Evolutionary conservation across 2,113 vertebrate species (phyloP).

Genomic region (Syngnathus floridae): DNA sequence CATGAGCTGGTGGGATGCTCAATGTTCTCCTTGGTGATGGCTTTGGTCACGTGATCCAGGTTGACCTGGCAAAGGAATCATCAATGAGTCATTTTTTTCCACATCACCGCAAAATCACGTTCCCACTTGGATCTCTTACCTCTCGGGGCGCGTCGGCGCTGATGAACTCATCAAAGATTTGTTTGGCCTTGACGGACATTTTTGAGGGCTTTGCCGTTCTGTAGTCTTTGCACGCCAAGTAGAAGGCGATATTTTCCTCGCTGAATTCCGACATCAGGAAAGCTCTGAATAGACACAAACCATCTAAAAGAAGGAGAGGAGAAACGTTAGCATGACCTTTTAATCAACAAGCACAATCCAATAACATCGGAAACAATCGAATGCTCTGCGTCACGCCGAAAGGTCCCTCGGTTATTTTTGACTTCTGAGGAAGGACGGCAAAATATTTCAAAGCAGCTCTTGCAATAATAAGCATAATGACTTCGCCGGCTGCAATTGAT

Average conservation of each 20-base stretch:
- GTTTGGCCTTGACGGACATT: conserved; percentile 78
- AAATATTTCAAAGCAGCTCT: not conserved
- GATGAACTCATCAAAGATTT: conserved; percentile 89
- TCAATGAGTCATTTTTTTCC: not conserved
- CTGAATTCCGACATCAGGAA: conserved; percentile 92
- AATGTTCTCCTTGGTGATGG: conserved; percentile 76
- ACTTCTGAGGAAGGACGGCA: not conserved
- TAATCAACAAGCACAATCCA: not conserved
- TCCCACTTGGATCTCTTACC: conserved; percentile 62
- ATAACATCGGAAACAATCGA: not conserved
- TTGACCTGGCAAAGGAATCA: conserved; percentile 75
- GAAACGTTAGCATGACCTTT: conserved; percentile 19
- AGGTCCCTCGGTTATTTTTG: not conserved
- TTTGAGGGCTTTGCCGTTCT: conserved; percentile 76
- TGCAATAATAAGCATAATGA: not conserved
- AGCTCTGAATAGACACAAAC: conserved; percentile 80
- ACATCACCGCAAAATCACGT: not conserved
- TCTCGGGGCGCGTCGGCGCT: conserved; percentile 80
- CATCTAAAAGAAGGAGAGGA: conserved; percentile 66
- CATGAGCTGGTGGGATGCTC: conserved; percentile 67
- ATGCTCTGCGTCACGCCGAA: not conserved
- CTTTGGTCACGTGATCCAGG: conserved; percentile 82
- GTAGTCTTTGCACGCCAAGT: conserved; percentile 91
- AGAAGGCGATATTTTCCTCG: conserved; percentile 94
- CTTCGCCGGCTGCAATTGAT: not conserved